Base-by-base conservation (phyloP, 2,888 invertebrate species). In the Tricholauxania praeusta region DNA sequence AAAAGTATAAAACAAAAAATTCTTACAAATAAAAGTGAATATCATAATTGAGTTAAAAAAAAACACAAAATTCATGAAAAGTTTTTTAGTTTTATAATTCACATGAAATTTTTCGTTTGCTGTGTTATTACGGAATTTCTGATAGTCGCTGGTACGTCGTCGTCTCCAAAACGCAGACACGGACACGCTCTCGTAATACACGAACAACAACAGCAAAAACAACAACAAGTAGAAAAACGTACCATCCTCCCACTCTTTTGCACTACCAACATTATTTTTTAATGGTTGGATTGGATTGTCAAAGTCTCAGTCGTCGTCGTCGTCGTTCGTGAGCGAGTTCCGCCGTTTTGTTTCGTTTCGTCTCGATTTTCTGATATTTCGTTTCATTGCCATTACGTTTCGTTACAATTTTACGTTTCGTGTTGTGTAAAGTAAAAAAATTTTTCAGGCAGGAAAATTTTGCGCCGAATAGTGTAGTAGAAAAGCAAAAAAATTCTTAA, bases 1-100 rank as follows among this genome's bases (percentile, higher is more conserved):
- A 17, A 57, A 63, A 60, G 74, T 76, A 66, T 75, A 77, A 72
- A 76, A 74, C 73, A 73, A 66, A 66, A 75, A 62, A 71, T 52
- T 28, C 12, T 72, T 71, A 49, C 53, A 53, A 62, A 68, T 47
- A 74, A 71, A 69, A 64, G 70, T 39, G 59, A 59, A 71, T 62
- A 57, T 53, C 52, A 57, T 71, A 32, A 62, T 52, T 62, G 17
- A 75, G 22, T 49, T 19, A 55, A 71, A 55, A 51, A 65, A 17
- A 70, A 60, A 74, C 52, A 52, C 74, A 68, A 47, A 72, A 69
- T 57, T 64, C 22, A 52, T 62, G 60, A 22, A 60, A 48, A 63
- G 10, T 63, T 71, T 65, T n/a, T 15, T 12, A 47, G n/a, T 72
- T 63, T 60, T 73, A 55, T 51, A 67, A 69, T 66, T 60, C 59